A percentile compares a stretch with the other conserved stretches of the same genome.
Evolutionary conservation across 2,113 vertebrate genomes (phyloP).

Genomic region (Crotalus tigris): DNA sequence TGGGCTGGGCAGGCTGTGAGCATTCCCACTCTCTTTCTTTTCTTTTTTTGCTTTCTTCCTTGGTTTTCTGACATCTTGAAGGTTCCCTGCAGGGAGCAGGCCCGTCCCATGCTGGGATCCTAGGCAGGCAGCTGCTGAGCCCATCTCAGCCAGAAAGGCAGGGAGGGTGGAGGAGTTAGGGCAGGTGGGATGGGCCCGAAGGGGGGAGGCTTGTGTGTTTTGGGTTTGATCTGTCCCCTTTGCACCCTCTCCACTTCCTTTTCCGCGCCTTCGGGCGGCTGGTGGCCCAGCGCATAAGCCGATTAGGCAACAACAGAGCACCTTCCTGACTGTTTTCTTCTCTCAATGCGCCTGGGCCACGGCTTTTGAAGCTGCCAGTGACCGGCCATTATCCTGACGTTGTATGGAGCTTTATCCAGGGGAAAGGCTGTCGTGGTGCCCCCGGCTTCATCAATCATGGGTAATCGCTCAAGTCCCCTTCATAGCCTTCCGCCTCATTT

Average conservation of each 20-base stretch:
- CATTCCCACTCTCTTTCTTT: too few relatives aligned
- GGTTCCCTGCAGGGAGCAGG: conserved; percentile 44
- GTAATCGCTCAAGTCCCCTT: conserved; percentile 86
- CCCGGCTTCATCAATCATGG: conserved; percentile 98
- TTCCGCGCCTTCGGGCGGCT: conserved; percentile 81
- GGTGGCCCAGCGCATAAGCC: conserved; percentile 90
- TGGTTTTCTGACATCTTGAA: neutral
- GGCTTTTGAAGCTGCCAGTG: conserved; percentile 79
- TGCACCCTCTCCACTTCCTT: conserved; percentile 70
- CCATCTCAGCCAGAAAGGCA: conserved; percentile 11
- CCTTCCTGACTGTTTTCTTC: conserved; percentile 81
- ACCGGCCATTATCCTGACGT: conserved; percentile 60
- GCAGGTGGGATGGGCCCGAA: neutral
- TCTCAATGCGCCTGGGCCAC: conserved; percentile 75
- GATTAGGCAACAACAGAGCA: conserved; percentile 98
- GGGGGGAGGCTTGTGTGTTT: neutral
- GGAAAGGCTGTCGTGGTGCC: conserved; percentile 89
- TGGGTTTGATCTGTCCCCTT: conserved; percentile 62
- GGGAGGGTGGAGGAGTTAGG: neutral
- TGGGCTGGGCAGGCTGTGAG: neutral
- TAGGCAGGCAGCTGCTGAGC: conserved; percentile 47
- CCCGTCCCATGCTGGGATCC: conserved; percentile 19
- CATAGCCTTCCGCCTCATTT: conserved; percentile 87
- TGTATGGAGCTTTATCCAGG: conserved; percentile 91
- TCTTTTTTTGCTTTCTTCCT: neutral